Conservation (phyloP, 2,888 invertebrate genomes). For the Scaeva pyrastri region DNA sequence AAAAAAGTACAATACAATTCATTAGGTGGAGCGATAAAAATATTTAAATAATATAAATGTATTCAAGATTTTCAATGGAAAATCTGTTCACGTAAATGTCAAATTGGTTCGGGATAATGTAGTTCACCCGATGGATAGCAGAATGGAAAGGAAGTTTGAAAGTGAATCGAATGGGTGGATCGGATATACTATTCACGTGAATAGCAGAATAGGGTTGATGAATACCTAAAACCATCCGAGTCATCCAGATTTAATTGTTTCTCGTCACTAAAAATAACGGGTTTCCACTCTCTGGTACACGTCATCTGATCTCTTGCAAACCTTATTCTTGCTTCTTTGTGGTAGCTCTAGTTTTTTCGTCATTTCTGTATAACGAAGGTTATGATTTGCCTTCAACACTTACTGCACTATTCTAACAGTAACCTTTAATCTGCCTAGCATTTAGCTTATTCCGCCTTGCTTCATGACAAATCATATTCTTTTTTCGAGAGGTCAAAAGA, state of each 20-base stretch:
- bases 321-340: not conserved
- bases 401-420: constrained; percentile 2
- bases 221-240: constrained; percentile 3
- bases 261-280: constrained; percentile 6
- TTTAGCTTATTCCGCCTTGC: constrained; percentile 8
- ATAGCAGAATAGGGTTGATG: too few relatives aligned
- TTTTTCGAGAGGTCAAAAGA: too few relatives aligned
- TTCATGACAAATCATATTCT: constrained; percentile 1
- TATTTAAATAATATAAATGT: too few relatives aligned
- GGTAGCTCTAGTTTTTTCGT: not conserved
- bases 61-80: too few relatives aligned
- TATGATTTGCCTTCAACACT: constrained; percentile 13
- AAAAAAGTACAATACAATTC: too few relatives aligned
- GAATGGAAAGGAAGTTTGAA: too few relatives aligned
- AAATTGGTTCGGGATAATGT: too few relatives aligned
- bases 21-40: too few relatives aligned
- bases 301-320: constrained; percentile 15
- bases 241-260: constrained; percentile 4
- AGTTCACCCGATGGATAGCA: too few relatives aligned
- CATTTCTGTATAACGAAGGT: constrained; percentile 2
- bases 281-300: constrained; percentile 10
- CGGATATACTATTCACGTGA: too few relatives aligned
- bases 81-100: too few relatives aligned
- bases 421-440: constrained; percentile 23
- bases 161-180: too few relatives aligned